Conservation (phyloP, 2,888 invertebrate genomes). For the Caenorhabditis sp. region DNA sequence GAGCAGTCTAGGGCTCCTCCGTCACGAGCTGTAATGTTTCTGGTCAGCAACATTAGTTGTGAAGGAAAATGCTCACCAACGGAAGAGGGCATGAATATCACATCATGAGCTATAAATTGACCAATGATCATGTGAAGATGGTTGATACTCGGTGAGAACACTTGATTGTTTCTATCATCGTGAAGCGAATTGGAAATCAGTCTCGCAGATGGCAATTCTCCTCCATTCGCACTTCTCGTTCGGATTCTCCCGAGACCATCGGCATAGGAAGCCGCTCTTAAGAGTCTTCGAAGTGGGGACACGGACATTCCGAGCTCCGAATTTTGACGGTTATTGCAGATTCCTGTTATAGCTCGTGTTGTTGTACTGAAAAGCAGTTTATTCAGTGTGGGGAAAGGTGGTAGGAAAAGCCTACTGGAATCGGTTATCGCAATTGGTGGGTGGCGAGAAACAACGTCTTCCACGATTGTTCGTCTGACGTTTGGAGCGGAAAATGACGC, state of each 20-base stretch:
- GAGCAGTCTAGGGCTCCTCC: conserved; percentile 69
- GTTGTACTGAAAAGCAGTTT: conserved; percentile 31
- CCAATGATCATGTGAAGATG: conserved; percentile 91
- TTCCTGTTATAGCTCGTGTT: conserved; percentile 87
- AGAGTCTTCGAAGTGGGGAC: conserved; percentile 90
- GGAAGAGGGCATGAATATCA: conserved; percentile 92
- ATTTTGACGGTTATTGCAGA: conserved; percentile 90
- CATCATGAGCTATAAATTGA: conserved; percentile 93
- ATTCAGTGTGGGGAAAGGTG: not conserved
- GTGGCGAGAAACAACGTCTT: conserved; percentile 30
- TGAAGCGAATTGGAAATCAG: conserved; percentile 66
- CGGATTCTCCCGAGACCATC: conserved; percentile 68
- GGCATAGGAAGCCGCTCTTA: conserved; percentile 89
- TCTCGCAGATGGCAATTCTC: conserved; percentile 63
- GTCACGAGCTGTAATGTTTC: conserved; percentile 22
- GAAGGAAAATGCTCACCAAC: conserved; percentile 47
- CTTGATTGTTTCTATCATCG: conserved; percentile 52
- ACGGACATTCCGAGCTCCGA: conserved; percentile 91
- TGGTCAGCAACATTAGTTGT: not conserved
- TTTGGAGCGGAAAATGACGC: conserved; percentile 23
- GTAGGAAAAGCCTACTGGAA: conserved; percentile 38
- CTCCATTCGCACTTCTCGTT: conserved; percentile 50
- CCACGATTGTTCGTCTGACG: conserved; percentile 10
- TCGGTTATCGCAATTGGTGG: conserved; percentile 47
- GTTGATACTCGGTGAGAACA: conserved; percentile 57